phyloP scores from a whole-genome alignment of 2,888 invertebrate genomes.

The Dynastes hyllus region DNA sequence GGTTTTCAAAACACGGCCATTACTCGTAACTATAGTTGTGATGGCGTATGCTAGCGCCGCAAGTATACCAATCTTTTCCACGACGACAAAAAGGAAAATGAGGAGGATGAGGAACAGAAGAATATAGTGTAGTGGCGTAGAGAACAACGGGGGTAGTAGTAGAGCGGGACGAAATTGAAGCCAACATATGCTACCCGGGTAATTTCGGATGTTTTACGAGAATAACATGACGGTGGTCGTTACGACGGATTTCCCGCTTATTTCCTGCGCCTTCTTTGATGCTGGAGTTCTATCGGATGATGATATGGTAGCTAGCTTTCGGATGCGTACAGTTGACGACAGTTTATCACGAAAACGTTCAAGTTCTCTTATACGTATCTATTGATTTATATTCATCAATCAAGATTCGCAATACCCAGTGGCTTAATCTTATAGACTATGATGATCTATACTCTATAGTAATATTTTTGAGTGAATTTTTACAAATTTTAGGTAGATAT shows the following conservation, averaged over 20 bases:
- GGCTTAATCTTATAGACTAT: no score
- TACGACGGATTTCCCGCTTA: constrained; percentile 1
- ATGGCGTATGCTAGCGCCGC: neutral
- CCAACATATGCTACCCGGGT: constrained; percentile 4
- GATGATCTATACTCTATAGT: no score
- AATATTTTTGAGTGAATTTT: no score
- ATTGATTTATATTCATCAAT: no score
- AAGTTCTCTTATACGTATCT: no score
- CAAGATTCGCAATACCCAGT: no score
- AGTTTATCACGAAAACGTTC: no score
- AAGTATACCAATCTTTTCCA: neutral
- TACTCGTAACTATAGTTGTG: neutral
- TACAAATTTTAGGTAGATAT: no score
- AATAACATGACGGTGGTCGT: constrained; percentile 15
- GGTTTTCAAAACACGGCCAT: constrained; percentile 3
- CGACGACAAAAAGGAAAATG: neutral
- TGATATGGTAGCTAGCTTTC: neutral
- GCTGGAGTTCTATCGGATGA: neutral
- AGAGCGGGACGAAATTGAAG: neutral
- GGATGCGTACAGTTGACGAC: no score
- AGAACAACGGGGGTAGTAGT: neutral
- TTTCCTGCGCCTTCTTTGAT: neutral
- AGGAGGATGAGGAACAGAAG: neutral
- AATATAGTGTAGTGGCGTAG: neutral
- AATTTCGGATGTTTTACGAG: constrained; percentile 13